These are phyloP conservation scores for Pyrrhosoma nymphula DNA, from an alignment of 2,888 invertebrate species.

Conservation along the genomic window DNA sequence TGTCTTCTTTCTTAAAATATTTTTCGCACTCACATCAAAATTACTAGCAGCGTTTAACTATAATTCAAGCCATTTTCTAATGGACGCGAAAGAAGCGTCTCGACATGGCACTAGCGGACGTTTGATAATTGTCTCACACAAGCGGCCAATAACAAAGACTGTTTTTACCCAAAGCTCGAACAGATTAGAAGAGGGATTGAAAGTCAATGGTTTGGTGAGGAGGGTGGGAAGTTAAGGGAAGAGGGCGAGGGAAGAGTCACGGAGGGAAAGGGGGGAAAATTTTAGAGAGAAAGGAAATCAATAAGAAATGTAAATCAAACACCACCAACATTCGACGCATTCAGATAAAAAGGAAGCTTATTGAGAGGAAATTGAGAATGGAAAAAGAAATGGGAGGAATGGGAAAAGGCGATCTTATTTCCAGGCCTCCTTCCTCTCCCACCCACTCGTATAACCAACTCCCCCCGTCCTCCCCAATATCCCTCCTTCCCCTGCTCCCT, in stretches of 20 bases:
- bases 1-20: no score
- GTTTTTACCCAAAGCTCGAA: not conserved
- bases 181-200: not conserved
- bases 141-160: not conserved
- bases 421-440: not conserved
- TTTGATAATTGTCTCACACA: not conserved
- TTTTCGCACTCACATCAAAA: no score
- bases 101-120: not conserved
- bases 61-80: no score
- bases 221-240: not conserved
- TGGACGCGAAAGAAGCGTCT: not conserved
- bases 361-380: conserved; percentile 65
- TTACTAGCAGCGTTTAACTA: no score
- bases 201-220: not conserved
- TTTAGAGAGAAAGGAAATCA: conserved; percentile 15
- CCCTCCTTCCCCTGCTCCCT: not conserved
- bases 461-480: not conserved
- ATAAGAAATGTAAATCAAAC: conserved; percentile 62
- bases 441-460: not conserved
- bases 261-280: not conserved
- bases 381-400: conserved; percentile 58
- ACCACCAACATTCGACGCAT: conserved; percentile 46
- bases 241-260: not conserved
- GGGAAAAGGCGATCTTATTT: conserved; percentile 42
- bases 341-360: conserved; percentile 58